These are phyloP conservation scores for Diacarnus erythraeanus DNA, from an alignment of 37 sponge, comb jelly and placozoan species.

Conservation along the genomic window DNA sequence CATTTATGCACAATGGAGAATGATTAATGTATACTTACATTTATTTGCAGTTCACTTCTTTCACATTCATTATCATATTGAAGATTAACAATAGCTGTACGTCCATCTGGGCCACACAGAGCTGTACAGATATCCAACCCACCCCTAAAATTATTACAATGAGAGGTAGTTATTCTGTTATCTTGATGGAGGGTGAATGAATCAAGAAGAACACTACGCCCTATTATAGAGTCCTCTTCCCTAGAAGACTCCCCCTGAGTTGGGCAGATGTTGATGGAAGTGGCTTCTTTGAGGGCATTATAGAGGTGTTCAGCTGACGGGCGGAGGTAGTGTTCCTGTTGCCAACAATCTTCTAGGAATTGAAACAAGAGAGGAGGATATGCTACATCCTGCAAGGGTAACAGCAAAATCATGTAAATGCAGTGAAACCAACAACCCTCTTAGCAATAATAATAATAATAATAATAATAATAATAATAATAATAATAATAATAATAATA, in stretches of 20 bases:
- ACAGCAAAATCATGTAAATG: too few species aligned
- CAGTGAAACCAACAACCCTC: too few species aligned
- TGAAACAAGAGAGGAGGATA: constrained; percentile 57
- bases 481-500: too few species aligned
- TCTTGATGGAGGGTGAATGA: constrained; percentile 22
- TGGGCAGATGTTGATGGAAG: constrained; percentile 7
- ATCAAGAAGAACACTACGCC: constrained; percentile 18
- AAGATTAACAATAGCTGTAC: not conserved
- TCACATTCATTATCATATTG: not conserved
- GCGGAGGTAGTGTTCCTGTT: constrained; percentile 49
- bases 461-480: too few species aligned
- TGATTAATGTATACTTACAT: not conserved
- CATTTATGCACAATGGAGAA: too few species aligned
- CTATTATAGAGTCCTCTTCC: too few species aligned
- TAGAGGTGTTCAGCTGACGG: constrained; percentile 43
- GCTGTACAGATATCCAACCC: constrained; percentile 28
- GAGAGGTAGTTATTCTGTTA: constrained; percentile 2
- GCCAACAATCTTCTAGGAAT: constrained; percentile 64
- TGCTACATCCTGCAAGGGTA: constrained; percentile 25
- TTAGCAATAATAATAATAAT: too few species aligned
- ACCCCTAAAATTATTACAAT: not conserved
- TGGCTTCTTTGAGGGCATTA: not conserved
- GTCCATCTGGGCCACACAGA: constrained; percentile 13
- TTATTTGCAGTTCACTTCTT: constrained; percentile 5
- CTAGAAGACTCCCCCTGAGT: too few species aligned